Evolutionary conservation across 92 coral and sea anemone genomes (phyloP), one percentile per base, ranked within the genome.

Genomic region (Plumapathes pennacea): DNA sequence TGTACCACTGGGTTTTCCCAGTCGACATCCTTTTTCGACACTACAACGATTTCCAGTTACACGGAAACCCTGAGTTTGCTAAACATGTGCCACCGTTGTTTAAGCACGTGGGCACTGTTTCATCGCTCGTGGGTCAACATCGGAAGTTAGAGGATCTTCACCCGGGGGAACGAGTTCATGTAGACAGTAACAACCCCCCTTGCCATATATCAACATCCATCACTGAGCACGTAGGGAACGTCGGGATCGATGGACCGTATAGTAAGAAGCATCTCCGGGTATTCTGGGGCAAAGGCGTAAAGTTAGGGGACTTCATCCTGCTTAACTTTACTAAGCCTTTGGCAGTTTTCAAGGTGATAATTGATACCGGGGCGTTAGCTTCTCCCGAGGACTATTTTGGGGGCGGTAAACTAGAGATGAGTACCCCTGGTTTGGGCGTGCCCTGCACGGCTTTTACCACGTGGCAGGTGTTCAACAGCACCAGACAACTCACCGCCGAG

Each of bases 1-100:
- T 81, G 78, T 86, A 81, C 27, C 69, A 81, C 42, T 86, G 95
- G 95, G 69, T 86, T 40, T 86, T 48, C 46, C 95, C 95, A 18
- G 84, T 86, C 2, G 95, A 86, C 22, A 50, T 86, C 7, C 38
- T 86, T 10, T 81, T 72, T 54, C 66, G 95, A 44, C 95, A 85
- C 2, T 85, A 56, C 47, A 85, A 85, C 29, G 95, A 85, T 28
- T 69, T 85, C 18, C 69, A 71, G 36, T 64, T 85, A 30, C 25
- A 81, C 33, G 95, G 95, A 0, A 85, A 85, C 27, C 86, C 81
- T 34, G 49, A 51, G 37, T 60, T 48, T 62, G 84, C 86, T n/a
- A 64, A 70, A 24, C 37, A 74, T 33, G 59, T 30, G n/a, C 82
- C 79, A 19, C 84, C 95, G 0, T 39, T 85, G 34, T 80, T 85